Base-by-base conservation (phyloP, 2,113 vertebrate genomes). In the Naja naja region DNA sequence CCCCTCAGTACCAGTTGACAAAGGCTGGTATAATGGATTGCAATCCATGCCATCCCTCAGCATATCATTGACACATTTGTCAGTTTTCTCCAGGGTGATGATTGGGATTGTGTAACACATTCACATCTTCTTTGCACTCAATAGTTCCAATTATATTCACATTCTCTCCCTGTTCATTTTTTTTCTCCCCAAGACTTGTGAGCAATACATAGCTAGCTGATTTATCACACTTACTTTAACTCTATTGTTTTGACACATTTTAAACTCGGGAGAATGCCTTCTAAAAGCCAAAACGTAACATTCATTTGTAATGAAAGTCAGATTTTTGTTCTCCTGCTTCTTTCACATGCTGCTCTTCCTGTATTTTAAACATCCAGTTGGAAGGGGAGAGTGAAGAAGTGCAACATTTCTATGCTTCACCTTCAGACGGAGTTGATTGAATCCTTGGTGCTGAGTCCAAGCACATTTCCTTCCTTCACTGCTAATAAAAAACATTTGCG, bases 381-480 rank as follows among this genome's bases (percentile, higher is more conserved):
- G 92, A 93, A 56, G 94, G 93, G 58, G 88, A 89, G 93, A 43
- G 0, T 96, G 95, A 96, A 96, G 95, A 96, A 96, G 95, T 95
- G 95, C 95, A 95, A 91, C 92, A 94, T 95, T 94, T 97, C 95
- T 94, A 91, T 0, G 49, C 94, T 93, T 90, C 93, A 93, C 94
- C 92, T 93, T 96, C 94, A 92, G 89, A 74, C 93, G 95, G 95
- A 95, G 88, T 89, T 94, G 97, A 95, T 92, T 91, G 93, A 89
- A 9, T 85, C 3, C 55, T 10, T 91, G 94, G 94, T 89, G 64
- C 90, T 95, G 95, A 89, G 85, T 90, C 96, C 95, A 95, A 93
- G 92, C 91, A 91, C 0, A 39, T 81, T 96, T 95, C 95, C 93
- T 89, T 85, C 53, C 88, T 93, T 53, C 89, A 93, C 52, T 0